Evolutionary conservation across 2,113 vertebrate genomes (phyloP), one percentile per base, ranked within the genome.

Genomic region (Furnarius figulus): DNA sequence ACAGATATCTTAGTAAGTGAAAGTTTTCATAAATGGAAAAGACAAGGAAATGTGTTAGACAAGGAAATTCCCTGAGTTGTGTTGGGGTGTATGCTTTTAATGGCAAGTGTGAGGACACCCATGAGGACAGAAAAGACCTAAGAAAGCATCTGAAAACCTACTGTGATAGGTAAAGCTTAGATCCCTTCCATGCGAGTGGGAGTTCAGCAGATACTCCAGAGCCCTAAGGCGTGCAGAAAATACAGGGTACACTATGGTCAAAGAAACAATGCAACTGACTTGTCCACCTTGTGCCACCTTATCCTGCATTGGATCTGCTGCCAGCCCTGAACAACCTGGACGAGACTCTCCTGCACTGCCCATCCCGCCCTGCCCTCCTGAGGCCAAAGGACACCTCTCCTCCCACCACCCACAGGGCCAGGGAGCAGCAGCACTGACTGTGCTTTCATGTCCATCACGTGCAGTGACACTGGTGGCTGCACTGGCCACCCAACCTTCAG

Each of bases 361-460:
- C 6, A 2, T 15, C 42, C 59, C 0, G 1, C 20, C 52, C 49
- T 85, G 30, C 23, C 33, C 33, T 56, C 24, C 46, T 65, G 21
- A 7, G 84, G 40, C 66, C 13, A 12, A 27, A 39, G 42, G 16
- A 22, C 24, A 25, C 12, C 16, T 49, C 30, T 87, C 22, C 25
- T 68, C 27, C 42, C 18, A 22, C 35, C 50, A 27, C n/a, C n/a
- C 47, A 2, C 11, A 2, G 31, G 23, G 28, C 14, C 7, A 35
- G 30, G 25, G 22, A 47, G 3, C 13, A 13, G 44, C 0, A 3
- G 25, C 2, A 1, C 25, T n/a, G 24, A 3, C 59, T 50, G 8
- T n/a, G 10, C 49, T 59, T 37, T 35, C 25, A 1, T 6, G 19
- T 28, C 8, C 42, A 8, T 21, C 30, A 3, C 0, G 0, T 14